Percentiles rank a stretch among this genome's conserved stretches.
phyloP scores from a whole-genome alignment of 1,140 invertebrate species.

The Penaeus indicus region DNA sequence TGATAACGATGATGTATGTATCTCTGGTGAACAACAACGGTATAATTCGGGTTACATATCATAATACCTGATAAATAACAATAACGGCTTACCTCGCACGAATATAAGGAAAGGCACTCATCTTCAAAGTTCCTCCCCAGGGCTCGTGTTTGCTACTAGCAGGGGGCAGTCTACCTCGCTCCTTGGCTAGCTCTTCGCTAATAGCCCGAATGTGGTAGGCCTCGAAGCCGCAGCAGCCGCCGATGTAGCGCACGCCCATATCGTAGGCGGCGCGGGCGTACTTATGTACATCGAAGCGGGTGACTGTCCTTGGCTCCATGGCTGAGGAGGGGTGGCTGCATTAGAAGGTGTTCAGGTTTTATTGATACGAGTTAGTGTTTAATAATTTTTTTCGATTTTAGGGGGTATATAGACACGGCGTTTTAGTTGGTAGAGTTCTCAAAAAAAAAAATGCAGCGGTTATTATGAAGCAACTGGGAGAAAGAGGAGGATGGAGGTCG shows the following conservation, averaged over 20 bases:
- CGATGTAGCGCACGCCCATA: conserved; percentile 70
- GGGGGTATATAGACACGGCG: no score
- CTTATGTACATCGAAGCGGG: conserved; percentile 69
- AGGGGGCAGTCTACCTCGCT: conserved; percentile 65
- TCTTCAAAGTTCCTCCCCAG: conserved; percentile 69
- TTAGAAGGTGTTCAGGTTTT: no score
- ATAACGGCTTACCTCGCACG: conserved; percentile 64
- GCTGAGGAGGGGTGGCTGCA: conserved; percentile 55
- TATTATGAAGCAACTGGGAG: no score
- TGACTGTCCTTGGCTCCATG: conserved; percentile 69
- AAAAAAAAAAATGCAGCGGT: no score
- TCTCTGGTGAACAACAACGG: no score
- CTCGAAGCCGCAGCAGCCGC: conserved; percentile 70
- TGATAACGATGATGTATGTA: no score
- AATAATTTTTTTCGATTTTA: no score
- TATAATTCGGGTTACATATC: no score
- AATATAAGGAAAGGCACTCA: conserved; percentile 71
- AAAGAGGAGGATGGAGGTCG: no score
- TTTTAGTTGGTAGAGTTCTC: no score
- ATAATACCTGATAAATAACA: no score
- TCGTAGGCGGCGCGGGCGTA: conserved; percentile 70
- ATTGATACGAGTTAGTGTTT: no score
- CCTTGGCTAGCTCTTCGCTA: conserved; percentile 69
- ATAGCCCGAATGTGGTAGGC: conserved; percentile 71
- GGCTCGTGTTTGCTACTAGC: conserved; percentile 68